Evolutionary conservation across 2,797 vertebrate genomes (phyloP).

Genomic region (Gallinago stenura): DNA sequence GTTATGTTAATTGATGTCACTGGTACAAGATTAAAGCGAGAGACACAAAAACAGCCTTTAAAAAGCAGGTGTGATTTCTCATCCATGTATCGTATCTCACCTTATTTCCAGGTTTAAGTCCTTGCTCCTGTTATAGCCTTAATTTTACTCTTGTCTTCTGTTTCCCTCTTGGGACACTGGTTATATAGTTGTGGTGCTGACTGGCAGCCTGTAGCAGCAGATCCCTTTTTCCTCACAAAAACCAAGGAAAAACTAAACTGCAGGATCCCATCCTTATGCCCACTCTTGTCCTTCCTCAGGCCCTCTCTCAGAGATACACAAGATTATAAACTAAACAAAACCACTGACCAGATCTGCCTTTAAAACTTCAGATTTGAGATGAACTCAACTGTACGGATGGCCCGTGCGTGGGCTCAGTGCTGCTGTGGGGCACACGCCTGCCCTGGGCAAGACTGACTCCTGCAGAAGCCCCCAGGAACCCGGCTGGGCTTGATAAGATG

Average conservation of each 20-base stretch:
- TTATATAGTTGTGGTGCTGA: background rate
- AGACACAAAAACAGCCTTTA: slow-evolving; percentile 16
- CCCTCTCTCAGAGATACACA: background rate
- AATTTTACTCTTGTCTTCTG: background rate
- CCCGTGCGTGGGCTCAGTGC: background rate
- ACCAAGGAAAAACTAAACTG: background rate
- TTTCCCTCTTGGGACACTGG: background rate
- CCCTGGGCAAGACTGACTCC: rapidly evolving
- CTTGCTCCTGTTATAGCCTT: background rate
- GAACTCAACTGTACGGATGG: background rate
- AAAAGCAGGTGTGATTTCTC: slow-evolving; percentile 13
- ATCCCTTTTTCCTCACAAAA: background rate
- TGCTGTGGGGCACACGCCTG: background rate
- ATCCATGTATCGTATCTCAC: background rate
- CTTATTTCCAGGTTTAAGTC: background rate
- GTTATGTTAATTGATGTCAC: slow-evolving; percentile 30
- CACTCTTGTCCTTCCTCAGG: background rate
- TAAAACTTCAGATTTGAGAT: background rate
- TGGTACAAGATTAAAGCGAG: background rate
- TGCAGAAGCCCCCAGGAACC: background rate
- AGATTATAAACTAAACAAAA: background rate
- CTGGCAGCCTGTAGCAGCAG: background rate
- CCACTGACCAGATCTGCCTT: background rate
- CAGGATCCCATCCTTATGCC: background rate
- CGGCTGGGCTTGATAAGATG: background rate